These are phyloP conservation scores for Vulpes lagopus DNA, from an alignment of 2,113 vertebrate species.

Conservation along the genomic window DNA sequence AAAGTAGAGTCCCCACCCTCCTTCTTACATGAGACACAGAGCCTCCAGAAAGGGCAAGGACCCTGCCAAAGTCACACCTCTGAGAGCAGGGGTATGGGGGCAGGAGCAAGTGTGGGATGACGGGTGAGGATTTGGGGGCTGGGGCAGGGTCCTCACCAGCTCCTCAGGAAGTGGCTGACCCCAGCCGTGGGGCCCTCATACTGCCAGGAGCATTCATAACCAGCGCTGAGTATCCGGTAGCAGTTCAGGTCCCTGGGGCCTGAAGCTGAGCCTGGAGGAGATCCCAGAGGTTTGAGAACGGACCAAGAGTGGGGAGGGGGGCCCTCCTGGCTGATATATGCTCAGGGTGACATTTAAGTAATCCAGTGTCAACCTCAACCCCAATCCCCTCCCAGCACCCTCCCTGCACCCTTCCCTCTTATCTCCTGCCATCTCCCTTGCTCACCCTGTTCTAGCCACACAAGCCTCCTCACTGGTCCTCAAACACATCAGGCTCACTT, in stretches of 20 bases:
- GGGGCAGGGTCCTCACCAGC: constrained; percentile 79
- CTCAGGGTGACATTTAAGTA: neutral
- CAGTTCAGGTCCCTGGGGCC: constrained; percentile 77
- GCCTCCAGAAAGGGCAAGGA: neutral
- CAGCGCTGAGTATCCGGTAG: constrained; percentile 56
- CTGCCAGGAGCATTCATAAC: constrained; percentile 78
- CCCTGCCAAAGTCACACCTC: neutral
- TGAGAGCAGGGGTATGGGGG: neutral
- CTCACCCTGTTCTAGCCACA: neutral
- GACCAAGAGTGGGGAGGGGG: neutral
- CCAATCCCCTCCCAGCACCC: fast-evolving
- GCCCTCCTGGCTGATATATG: neutral
- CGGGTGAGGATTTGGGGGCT: neutral
- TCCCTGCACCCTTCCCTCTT: neutral
- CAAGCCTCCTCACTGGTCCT: neutral
- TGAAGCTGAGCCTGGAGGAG: fast-evolving
- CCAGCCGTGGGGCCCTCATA: neutral
- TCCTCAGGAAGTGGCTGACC: constrained; percentile 80
- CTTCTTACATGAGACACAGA: neutral
- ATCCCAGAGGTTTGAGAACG: neutral
- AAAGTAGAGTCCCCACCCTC: neutral
- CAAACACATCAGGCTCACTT: neutral
- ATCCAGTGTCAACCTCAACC: too few species aligned
- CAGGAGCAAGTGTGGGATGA: neutral
- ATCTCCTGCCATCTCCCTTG: neutral